Evolutionary conservation across 2,888 invertebrate genomes (phyloP).

Genomic region (Agonum fuliginosum): DNA sequence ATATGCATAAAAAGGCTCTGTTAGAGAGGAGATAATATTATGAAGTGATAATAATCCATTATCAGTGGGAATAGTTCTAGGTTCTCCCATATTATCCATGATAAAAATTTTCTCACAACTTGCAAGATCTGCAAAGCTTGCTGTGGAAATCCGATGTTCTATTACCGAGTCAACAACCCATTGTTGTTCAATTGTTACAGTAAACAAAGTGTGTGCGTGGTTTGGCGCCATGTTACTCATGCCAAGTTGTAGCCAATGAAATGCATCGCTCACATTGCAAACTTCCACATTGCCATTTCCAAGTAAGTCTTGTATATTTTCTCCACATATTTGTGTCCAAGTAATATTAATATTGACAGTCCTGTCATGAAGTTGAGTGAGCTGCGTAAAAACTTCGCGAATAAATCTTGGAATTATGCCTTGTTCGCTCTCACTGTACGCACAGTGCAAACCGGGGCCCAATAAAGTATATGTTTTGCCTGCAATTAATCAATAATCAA

Average conservation of each 20-base stretch:
- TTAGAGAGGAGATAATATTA: constrained; percentile 78
- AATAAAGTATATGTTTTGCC: constrained; percentile 85
- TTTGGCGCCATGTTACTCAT: constrained; percentile 77
- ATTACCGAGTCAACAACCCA: constrained; percentile 82
- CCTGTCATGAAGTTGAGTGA: constrained; percentile 79
- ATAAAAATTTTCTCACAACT: constrained; percentile 75
- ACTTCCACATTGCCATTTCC: constrained; percentile 78
- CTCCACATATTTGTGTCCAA: constrained; percentile 84
- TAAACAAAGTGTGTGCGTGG: constrained; percentile 80
- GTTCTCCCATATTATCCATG: constrained; percentile 72
- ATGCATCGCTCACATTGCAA: constrained; percentile 79
- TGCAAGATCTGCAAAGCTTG: constrained; percentile 83
- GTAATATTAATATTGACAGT: constrained; percentile 81
- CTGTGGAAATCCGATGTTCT: constrained; percentile 83
- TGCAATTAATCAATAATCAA: constrained; percentile 67
- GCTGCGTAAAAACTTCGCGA: constrained; percentile 81
- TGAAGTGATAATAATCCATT: constrained; percentile 80
- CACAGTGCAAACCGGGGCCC: constrained; percentile 80
- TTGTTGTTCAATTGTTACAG: constrained; percentile 84
- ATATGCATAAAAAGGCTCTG: constrained; percentile 70
- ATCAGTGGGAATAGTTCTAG: constrained; percentile 76
- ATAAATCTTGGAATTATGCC: constrained; percentile 83
- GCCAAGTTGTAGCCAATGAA: constrained; percentile 82
- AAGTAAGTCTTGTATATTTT: constrained; percentile 77
- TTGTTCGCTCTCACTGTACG: constrained; percentile 81